Percentiles rank a stretch among this genome's conserved stretches.
Evolutionary conservation across 1,140 invertebrate species (phyloP).

Genomic region (Tetramorium alpestre): DNA sequence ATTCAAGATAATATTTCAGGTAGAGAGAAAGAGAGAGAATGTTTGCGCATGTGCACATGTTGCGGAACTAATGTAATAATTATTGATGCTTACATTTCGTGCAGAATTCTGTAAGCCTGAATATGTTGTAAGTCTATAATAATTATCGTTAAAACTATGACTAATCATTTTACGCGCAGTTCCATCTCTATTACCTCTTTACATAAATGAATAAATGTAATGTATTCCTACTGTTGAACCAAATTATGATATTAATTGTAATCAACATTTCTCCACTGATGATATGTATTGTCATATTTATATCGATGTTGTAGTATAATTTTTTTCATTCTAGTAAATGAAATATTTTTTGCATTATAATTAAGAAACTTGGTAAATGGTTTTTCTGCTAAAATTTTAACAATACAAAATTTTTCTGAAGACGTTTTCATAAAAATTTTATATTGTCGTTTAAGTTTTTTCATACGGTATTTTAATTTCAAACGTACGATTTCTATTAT

Average conservation of each 20-base stretch:
- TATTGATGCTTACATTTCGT: slow-evolving; percentile 7
- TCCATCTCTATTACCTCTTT: neutral
- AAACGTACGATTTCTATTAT: neutral
- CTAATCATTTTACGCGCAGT: neutral
- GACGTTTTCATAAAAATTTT: too few species aligned
- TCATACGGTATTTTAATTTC: neutral
- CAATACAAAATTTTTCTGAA: neutral
- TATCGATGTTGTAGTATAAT: neutral
- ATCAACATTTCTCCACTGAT: neutral
- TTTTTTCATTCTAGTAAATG: neutral
- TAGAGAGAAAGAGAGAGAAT: neutral
- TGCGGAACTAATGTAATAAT: slow-evolving; percentile 25
- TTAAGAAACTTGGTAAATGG: too few species aligned
- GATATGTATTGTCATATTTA: neutral
- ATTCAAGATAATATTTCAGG: slow-evolving; percentile 17
- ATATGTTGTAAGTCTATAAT: slow-evolving; percentile 27
- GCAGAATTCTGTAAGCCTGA: neutral
- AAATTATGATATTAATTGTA: neutral
- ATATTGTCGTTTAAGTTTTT: too few species aligned
- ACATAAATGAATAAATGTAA: neutral
- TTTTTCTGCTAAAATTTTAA: neutral
- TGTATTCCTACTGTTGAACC: neutral
- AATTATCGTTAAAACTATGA: slow-evolving; percentile 9
- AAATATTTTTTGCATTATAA: neutral
- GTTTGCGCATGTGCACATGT: neutral